Percentiles rank a stretch among this genome's conserved stretches.
phyloP scores from a whole-genome alignment of 2,888 invertebrate genomes.

The Apamea crenata region DNA sequence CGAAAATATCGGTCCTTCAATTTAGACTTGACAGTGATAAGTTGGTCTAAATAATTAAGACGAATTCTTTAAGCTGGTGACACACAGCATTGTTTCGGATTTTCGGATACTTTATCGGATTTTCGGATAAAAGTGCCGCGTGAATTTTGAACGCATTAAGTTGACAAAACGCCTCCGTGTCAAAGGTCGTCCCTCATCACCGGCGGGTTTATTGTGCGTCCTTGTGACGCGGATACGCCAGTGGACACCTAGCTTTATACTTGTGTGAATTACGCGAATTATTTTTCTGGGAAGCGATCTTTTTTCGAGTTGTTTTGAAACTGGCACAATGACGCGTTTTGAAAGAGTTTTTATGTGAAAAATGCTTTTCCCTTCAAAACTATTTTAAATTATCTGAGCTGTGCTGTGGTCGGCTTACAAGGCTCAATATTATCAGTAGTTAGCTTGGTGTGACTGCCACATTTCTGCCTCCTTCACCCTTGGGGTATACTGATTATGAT shows the following conservation, averaged over 20 bases:
- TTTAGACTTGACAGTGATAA: conserved; percentile 76
- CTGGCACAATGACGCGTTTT: neutral
- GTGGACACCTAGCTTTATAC: conserved; percentile 58
- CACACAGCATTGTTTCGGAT: conserved; percentile 60
- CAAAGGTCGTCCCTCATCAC: conserved; percentile 69
- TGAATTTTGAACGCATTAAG: conserved; percentile 72
- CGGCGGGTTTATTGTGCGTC: conserved; percentile 66
- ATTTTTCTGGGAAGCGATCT: conserved; percentile 51
- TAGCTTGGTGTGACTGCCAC: neutral
- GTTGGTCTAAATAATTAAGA: conserved; percentile 70
- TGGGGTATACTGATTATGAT: conserved; percentile 4
- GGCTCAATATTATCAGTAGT: neutral
- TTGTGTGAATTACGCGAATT: conserved; percentile 60
- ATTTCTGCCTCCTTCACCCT: neutral
- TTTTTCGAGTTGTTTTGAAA: conserved; percentile 52
- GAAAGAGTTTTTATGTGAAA: conserved; percentile 1
- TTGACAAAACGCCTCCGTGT: conserved; percentile 72
- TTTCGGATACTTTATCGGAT: conserved; percentile 55
- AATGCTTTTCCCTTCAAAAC: too few species aligned
- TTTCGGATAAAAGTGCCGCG: conserved; percentile 57
- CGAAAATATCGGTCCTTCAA: conserved; percentile 62
- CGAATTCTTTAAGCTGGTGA: conserved; percentile 61
- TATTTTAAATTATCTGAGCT: too few species aligned
- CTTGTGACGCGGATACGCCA: conserved; percentile 48
- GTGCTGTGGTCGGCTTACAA: neutral